Base-by-base conservation (phyloP, 1,140 invertebrate genomes). In the Centruroides vittatus region DNA sequence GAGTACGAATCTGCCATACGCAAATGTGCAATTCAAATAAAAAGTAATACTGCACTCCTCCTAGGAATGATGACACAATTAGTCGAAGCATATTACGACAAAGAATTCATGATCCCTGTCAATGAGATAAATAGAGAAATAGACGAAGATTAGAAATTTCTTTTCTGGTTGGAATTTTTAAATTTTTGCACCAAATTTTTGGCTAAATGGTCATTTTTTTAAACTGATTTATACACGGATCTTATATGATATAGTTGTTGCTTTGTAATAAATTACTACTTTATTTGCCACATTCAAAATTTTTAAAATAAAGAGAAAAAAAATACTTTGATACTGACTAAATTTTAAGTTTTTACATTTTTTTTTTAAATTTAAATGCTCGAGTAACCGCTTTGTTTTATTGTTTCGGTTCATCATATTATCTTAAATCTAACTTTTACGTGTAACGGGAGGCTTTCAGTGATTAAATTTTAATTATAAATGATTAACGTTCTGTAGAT, bases 61-160 rank as follows among this genome's bases (percentile, higher is more conserved):
- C 71, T 81, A 47, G 75, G 78, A 59, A 76, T 83, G 53, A 74
- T 89, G 10, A 78, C 76, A 59, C 75, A 79, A 23, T 73, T 88
- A 35, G 82, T 83, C 34, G 79, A 75, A 59, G 79, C 88, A 63
- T 78, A 88, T 69, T 76, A 77, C n/a, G 85, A 91, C 68, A 77
- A 81, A 54, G 78, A 80, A 55, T 91, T 86, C 68, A 78, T 86
- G 67, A 73, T 73, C 5, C 84, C 89, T 74, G 72, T 87, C 35
- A 74, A 86, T 64, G 77, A 79, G 35, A 82, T 89, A 60, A 88
- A 91, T 70, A 72, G 80, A 60, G 80, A 80, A 66, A 85, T 91
- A 66, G 82, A 84, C 60, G 78, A 79, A 41, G 41, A 41, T 41
- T 23, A 57, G 54, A 59, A n/a, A 23, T 35, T 9, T 23, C n/a